These are phyloP conservation scores for Siphlonurus alternatus DNA, from an alignment of 2,888 invertebrate species.

Conservation along the genomic window DNA sequence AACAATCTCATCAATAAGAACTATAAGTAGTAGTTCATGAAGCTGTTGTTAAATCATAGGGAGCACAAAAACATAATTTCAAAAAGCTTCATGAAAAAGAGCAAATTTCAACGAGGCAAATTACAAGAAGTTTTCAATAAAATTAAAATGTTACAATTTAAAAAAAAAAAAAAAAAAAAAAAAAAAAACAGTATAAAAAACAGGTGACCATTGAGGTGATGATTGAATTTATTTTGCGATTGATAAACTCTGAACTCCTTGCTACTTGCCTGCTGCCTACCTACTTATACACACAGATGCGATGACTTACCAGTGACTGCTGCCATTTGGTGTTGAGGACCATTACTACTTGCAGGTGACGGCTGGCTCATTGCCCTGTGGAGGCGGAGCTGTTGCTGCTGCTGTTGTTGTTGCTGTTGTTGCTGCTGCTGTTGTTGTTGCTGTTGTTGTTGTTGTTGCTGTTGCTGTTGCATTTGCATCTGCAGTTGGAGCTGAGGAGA, in stretches of 20 bases:
- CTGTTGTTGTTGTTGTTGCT: slow-evolving; percentile 28
- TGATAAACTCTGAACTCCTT: neutral
- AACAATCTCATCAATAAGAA: neutral
- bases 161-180: neutral
- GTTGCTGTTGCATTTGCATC: neutral
- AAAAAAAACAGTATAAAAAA: neutral
- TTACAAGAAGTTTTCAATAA: too few species aligned
- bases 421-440: slow-evolving; percentile 17
- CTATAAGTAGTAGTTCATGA: neutral
- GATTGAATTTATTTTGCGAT: neutral
- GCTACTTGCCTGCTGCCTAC: neutral
- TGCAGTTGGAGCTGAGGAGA: neutral
- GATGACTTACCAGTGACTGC: neutral
- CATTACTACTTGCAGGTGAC: neutral
- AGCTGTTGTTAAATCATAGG: neutral
- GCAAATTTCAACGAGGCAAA: too few species aligned
- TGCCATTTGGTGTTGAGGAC: neutral
- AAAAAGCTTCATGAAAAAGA: neutral
- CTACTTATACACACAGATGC: too few species aligned
- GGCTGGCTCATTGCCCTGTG: slow-evolving; percentile 39
- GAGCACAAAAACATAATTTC: too few species aligned
- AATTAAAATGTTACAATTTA: too few species aligned
- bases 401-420: slow-evolving; percentile 25
- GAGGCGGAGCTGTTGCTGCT: slow-evolving; percentile 34
- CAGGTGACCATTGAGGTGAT: neutral